phyloP scores from a whole-genome alignment of 2,113 vertebrate species.

The Alligator sinensis region DNA sequence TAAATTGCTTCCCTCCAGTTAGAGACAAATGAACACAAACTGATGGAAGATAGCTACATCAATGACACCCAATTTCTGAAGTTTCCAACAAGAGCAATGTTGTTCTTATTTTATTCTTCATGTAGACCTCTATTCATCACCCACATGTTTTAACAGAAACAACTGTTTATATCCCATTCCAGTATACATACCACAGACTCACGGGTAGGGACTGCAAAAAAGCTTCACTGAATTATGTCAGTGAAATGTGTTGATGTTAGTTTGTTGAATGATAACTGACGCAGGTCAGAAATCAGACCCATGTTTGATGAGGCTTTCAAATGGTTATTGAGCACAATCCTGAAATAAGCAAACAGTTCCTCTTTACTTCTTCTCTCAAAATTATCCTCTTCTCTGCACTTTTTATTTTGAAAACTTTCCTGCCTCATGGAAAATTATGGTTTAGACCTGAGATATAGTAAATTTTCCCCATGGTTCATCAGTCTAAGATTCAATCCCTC shows the following conservation, averaged over 20 bases:
- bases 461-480: not conserved
- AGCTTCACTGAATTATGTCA: slow-evolving; percentile 6
- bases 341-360: not conserved
- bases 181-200: not conserved
- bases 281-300: slow-evolving; percentile 2
- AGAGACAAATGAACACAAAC: not conserved
- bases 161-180: not conserved
- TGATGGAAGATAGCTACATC: not conserved
- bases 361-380: not conserved
- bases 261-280: slow-evolving; percentile 8
- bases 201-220: not conserved
- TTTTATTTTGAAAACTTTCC: not conserved
- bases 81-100: not conserved
- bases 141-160: slow-evolving; percentile 1
- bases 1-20: not conserved
- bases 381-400: not conserved
- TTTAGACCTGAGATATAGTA: not conserved
- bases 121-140: not conserved
- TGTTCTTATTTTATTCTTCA: not conserved
- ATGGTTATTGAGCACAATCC: not conserved
- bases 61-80: not conserved
- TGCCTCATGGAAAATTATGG: not conserved
- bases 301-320: slow-evolving; percentile 29
- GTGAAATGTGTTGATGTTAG: not conserved
- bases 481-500: not conserved